Percentiles rank a stretch among this genome's conserved stretches.
Evolutionary conservation across 2,797 vertebrate genomes (phyloP).

Genomic region (Amazona finschi): DNA sequence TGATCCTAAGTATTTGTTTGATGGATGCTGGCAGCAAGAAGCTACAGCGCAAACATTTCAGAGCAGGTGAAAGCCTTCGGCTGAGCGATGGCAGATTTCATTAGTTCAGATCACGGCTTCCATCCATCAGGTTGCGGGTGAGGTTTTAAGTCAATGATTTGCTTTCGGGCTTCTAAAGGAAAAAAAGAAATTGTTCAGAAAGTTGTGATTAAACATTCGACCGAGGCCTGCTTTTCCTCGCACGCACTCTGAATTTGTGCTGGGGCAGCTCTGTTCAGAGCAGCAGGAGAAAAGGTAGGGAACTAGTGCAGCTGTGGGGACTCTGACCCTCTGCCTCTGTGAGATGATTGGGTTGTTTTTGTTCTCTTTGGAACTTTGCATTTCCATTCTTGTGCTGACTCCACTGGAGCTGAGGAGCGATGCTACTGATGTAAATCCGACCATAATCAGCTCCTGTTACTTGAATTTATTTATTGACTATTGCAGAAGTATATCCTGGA

Average conservation of each 20-base stretch:
- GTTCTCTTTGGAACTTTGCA: not conserved
- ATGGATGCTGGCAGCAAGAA: not conserved
- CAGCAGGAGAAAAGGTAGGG: not conserved
- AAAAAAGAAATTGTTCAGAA: not conserved
- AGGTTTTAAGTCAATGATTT: not conserved
- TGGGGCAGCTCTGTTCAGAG: not conserved
- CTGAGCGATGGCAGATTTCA: not conserved
- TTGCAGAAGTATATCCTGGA: not conserved
- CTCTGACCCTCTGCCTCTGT: not conserved
- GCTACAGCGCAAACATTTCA: not conserved
- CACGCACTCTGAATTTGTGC: not conserved
- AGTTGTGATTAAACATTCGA: not conserved
- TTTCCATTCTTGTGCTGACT: not conserved
- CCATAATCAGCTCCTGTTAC: fast-evolving
- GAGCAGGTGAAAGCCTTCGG: not conserved
- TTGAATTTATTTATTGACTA: not conserved
- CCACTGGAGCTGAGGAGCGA: not conserved
- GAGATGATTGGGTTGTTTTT: not conserved
- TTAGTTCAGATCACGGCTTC: not conserved
- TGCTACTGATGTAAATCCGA: not conserved
- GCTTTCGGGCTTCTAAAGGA: not conserved
- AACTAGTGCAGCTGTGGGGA: not conserved
- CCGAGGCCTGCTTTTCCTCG: not conserved
- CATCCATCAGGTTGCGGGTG: not conserved
- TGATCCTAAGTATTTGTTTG: not conserved